These are phyloP conservation scores for Urocynchramus pylzowi DNA, from an alignment of 2,113 vertebrate genomes.

Conservation along the genomic window DNA sequence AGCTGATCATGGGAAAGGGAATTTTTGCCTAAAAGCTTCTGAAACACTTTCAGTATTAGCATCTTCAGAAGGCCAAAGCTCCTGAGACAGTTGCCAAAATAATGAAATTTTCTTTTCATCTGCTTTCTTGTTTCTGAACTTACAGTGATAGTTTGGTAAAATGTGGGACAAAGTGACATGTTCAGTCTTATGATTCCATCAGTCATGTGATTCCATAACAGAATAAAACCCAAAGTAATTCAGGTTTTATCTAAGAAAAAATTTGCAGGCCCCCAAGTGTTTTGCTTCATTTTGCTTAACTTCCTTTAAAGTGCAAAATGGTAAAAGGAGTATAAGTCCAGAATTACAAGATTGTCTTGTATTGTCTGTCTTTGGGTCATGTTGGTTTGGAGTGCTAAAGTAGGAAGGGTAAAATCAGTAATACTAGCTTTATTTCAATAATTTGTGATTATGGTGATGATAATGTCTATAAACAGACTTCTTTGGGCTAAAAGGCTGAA, in stretches of 20 bases:
- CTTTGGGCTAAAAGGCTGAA: not conserved
- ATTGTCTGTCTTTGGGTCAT: not conserved
- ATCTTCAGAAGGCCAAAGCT: not conserved
- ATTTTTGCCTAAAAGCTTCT: not conserved
- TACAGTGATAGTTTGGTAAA: not conserved
- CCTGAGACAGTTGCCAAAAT: not conserved
- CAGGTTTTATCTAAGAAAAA: not conserved
- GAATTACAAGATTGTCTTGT: not conserved
- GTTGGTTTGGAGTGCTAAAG: not conserved
- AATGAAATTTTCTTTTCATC: not conserved
- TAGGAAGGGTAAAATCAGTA: not conserved
- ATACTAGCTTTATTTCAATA: not conserved
- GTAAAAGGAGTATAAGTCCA: not conserved
- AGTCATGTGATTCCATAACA: not conserved
- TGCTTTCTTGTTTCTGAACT: not conserved
- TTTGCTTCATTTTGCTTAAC: not conserved
- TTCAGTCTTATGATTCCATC: not conserved
- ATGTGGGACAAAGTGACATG: not conserved
- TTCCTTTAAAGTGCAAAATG: not conserved
- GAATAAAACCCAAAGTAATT: not conserved
- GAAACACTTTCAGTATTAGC: not conserved
- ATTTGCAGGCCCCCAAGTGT: fast-evolving
- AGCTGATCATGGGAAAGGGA: not conserved
- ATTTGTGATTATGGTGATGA: not conserved
- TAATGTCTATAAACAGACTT: not conserved